Evolutionary conservation across 2,113 vertebrate species (phyloP).

Genomic region (Seriola rivoliana): DNA sequence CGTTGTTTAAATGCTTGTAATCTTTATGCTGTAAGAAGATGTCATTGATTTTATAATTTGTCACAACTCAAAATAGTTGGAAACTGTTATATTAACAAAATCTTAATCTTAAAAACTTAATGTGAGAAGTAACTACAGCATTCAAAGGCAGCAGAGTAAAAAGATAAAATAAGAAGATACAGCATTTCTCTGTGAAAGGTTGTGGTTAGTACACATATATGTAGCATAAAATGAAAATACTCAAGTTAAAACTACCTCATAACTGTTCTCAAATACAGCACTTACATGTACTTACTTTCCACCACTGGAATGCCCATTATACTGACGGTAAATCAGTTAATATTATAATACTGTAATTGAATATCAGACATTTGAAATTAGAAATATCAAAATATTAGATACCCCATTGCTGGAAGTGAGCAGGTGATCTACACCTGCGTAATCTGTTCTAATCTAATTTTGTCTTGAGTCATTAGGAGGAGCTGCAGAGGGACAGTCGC

Average conservation of each 20-base stretch:
- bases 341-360: not conserved
- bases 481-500: conserved; percentile 89
- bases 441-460: conserved; percentile 1
- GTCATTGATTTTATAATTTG: no score
- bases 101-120: not conserved
- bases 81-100: no score
- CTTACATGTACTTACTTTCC: not conserved
- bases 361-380: not conserved
- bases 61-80: no score
- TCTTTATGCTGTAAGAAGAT: not conserved
- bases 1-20: not conserved
- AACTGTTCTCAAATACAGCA: no score
- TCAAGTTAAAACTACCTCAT: no score
- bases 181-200: no score
- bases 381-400: not conserved
- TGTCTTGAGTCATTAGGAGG: conserved; percentile 85
- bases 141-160: no score
- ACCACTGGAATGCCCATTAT: not conserved
- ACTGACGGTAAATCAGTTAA: no score
- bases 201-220: no score
- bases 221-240: no score
- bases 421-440: not conserved
- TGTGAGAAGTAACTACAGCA: not conserved
- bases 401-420: not conserved
- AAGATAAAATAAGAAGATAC: no score